Base-by-base conservation (phyloP, 2,113 vertebrate genomes). In the Melanostigma gelatinosum region DNA sequence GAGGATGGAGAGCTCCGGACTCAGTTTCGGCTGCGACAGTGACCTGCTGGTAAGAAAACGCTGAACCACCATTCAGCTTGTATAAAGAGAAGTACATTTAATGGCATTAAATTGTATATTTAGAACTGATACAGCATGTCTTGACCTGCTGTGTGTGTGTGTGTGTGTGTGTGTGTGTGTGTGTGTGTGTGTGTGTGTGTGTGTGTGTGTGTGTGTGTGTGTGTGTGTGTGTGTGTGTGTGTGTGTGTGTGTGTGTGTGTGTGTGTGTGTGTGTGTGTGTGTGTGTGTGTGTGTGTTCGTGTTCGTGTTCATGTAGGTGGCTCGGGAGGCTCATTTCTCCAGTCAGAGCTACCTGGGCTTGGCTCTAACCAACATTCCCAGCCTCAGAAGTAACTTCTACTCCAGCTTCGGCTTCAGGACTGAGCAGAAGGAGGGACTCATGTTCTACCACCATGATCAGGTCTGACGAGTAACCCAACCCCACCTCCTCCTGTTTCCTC, bases 321-420 rank as follows among this genome's bases (percentile, higher is more conserved):
- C 92, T 46, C 97, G 98, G 6, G 92, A 96, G 0, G 92, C 96
- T 80, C 91, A 96, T 0, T 92, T 98, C 87, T 93, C 95, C 0
- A 97, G 98, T 27, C 92, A 96, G 0, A 96, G 97, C 66, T 99
- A 95, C 92, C 91, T 99, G 90, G 82, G 93, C 9, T 67, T 98
- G 84, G 75, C 73, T 0, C 88, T 96, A 63, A 84, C 61, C 0
- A 86, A 94, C 0, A 84, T 96, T 2, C 91, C 93, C 0, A 88
- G 72, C 1, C 75, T 97, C 40, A 85, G 75, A 0, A 34, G 80
- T 22, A 73, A 94, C 48, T 95, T 97, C 95, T 96, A 97, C 67
- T 91, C 94, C 0, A 96, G 98, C 75, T 96, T 99, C 34, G 93
- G 97, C 88, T 99, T 99, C 94, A 95, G 87, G 50, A 97, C 97